Evolutionary conservation across 2,888 invertebrate species (phyloP).

Genomic region (Balanococcus diminutus): DNA sequence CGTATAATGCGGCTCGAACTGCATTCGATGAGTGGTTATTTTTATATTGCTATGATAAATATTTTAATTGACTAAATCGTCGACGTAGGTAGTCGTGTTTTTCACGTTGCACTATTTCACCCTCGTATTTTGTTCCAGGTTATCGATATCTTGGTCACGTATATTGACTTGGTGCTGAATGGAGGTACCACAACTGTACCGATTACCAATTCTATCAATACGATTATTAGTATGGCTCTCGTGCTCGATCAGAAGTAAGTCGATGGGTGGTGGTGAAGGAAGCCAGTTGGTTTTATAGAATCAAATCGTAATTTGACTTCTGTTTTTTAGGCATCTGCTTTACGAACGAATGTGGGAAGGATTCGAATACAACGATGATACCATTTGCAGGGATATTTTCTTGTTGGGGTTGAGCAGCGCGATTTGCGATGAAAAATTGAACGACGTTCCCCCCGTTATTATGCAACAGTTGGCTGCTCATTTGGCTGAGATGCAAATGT

Average conservation of each 20-base stretch:
- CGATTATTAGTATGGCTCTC: slow-evolving; percentile 45
- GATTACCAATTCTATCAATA: slow-evolving; percentile 35
- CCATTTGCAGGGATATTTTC: slow-evolving; percentile 67
- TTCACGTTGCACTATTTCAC: neutral
- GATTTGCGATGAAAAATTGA: slow-evolving; percentile 70
- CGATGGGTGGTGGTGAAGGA: neutral
- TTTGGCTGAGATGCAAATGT: slow-evolving; percentile 68
- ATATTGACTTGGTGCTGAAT: slow-evolving; percentile 60
- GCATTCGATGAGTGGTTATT: neutral
- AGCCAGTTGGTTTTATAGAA: too few species aligned
- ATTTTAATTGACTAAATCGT: neutral
- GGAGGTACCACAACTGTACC: slow-evolving; percentile 51
- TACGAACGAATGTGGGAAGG: slow-evolving; percentile 72
- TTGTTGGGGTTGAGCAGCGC: slow-evolving; percentile 74
- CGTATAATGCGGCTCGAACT: neutral
- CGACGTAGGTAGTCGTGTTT: neutral
- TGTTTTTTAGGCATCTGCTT: slow-evolving; percentile 65
- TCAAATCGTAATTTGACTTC: neutral
- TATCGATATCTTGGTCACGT: slow-evolving; percentile 61
- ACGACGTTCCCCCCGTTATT: slow-evolving; percentile 71
- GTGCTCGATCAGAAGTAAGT: slow-evolving; percentile 46
- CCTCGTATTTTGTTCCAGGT: slow-evolving; percentile 59
- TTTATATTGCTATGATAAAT: neutral
- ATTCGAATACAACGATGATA: slow-evolving; percentile 63
- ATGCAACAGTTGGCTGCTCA: slow-evolving; percentile 75